phyloP scores from a whole-genome alignment of 2,113 vertebrate genomes.

The Oophaga pumilio region DNA sequence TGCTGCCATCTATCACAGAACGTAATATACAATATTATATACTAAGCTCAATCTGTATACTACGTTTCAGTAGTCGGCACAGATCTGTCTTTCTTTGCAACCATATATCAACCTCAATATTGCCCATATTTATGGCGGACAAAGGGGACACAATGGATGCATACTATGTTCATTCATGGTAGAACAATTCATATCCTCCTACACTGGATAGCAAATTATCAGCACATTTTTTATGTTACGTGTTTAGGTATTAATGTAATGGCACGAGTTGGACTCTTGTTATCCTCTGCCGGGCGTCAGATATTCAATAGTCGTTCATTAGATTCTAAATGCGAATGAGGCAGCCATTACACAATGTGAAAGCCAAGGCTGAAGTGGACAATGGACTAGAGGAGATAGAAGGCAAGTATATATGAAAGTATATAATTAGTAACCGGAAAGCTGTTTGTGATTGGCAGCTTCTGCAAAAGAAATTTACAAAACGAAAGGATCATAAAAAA shows the following conservation, averaged over 20 bases:
- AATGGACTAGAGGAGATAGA: constrained; percentile 37
- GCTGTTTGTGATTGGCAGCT: neutral
- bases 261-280: neutral
- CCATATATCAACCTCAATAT: neutral
- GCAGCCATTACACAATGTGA: neutral
- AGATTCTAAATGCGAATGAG: neutral
- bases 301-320: constrained; percentile 12
- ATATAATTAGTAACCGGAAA: constrained; percentile 27
- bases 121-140: neutral
- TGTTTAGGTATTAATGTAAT: neutral
- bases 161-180: neutral
- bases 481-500: neutral
- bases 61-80: neutral
- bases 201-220: neutral
- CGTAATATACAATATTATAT: neutral
- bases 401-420: neutral
- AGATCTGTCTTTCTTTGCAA: neutral
- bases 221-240: neutral
- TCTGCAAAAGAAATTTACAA: neutral
- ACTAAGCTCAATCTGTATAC: neutral
- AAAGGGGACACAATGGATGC: neutral
- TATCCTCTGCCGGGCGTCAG: neutral
- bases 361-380: constrained; percentile 48
- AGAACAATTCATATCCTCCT: neutral
- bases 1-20: neutral